Conservation (phyloP, 1,140 invertebrate species). For the Platyura marginata region DNA sequence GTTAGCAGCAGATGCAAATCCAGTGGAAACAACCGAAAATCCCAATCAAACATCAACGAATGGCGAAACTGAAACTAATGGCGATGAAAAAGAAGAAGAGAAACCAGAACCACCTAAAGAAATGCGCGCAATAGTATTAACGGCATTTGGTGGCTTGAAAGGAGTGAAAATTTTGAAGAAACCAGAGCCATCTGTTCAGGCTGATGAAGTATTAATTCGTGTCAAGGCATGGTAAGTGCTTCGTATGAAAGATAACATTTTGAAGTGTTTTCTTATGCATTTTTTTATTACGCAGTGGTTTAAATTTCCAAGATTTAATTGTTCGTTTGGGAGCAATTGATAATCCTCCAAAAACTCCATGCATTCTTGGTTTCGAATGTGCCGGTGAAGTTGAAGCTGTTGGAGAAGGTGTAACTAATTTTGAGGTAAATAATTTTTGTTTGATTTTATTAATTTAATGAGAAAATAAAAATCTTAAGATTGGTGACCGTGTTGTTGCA, state of each 20-base stretch:
- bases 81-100: slow-evolving; percentile 30
- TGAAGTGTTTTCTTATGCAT: too few relatives aligned
- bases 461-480: too few relatives aligned
- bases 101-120: slow-evolving; percentile 46
- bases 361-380: slow-evolving; percentile 76
- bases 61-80: slow-evolving; percentile 4
- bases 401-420: slow-evolving; percentile 62
- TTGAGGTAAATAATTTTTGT: slow-evolving; percentile 57
- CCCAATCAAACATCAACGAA: not conserved
- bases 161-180: slow-evolving; percentile 64
- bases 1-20: not conserved
- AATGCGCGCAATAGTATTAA: slow-evolving; percentile 65
- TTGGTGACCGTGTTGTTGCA: slow-evolving; percentile 71
- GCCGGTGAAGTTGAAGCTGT: slow-evolving; percentile 65
- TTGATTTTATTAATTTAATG: too few relatives aligned
- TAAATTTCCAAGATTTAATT: slow-evolving; percentile 76
- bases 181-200: slow-evolving; percentile 48
- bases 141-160: slow-evolving; percentile 67
- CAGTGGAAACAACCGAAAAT: not conserved
- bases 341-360: slow-evolving; percentile 64
- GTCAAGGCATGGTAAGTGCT: slow-evolving; percentile 75
- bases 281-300: slow-evolving; percentile 47
- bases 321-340: slow-evolving; percentile 68
- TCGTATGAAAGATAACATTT: too few relatives aligned
- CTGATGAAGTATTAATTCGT: slow-evolving; percentile 65